phyloP scores from a whole-genome alignment of 2,113 vertebrate species.

The Plecotus auritus region DNA sequence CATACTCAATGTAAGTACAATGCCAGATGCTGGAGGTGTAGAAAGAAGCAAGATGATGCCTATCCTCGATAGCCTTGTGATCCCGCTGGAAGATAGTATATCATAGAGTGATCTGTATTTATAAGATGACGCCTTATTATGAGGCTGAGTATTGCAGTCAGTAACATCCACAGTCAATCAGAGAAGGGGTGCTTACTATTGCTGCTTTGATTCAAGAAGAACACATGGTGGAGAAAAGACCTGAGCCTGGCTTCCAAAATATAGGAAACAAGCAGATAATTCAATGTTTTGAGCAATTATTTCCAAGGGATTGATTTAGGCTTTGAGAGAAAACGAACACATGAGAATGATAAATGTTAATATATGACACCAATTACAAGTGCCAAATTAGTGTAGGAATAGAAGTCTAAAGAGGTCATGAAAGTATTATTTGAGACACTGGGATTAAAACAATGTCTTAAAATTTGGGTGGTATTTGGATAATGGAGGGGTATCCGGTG shows the following conservation, averaged over 20 bases:
- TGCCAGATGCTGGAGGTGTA: not conserved
- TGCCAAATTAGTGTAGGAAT: not conserved
- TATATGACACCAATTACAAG: rapidly evolving
- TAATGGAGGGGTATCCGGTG: not conserved
- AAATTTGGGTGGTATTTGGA: not conserved
- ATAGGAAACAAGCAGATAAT: not conserved
- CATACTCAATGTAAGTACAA: not conserved
- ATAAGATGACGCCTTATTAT: not conserved
- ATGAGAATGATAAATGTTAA: not conserved
- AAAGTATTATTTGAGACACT: not conserved
- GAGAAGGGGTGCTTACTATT: not conserved
- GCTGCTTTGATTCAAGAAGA: not conserved
- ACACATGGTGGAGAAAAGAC: not conserved
- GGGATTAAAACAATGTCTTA: not conserved
- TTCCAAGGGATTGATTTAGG: not conserved
- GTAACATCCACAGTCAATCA: not conserved
- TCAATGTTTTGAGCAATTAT: not conserved
- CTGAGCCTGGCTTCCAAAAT: not conserved
- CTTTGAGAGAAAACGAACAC: not conserved
- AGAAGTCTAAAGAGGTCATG: not conserved
- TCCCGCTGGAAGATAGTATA: not conserved
- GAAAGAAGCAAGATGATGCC: not conserved
- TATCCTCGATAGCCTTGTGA: not conserved
- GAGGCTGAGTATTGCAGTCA: not conserved
- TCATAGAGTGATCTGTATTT: not conserved